phyloP scores from a whole-genome alignment of 2,888 invertebrate genomes.

The Odontocerum albicorne region DNA sequence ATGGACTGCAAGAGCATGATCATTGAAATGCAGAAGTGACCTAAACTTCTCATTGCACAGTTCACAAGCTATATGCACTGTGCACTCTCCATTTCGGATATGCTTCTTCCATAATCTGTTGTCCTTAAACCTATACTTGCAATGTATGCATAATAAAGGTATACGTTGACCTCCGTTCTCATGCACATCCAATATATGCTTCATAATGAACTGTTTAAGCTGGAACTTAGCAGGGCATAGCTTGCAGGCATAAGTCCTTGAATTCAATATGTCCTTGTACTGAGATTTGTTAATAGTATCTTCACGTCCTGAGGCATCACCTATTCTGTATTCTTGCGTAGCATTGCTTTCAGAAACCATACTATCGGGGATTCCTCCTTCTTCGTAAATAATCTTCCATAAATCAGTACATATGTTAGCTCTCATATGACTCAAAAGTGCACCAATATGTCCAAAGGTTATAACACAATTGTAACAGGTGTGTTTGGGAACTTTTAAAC shows the following conservation, averaged over 20 bases:
- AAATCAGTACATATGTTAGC: conserved; percentile 54
- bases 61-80: conserved; percentile 59
- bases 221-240: conserved; percentile 57
- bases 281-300: conserved; percentile 45
- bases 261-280: conserved; percentile 56
- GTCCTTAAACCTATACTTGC: conserved; percentile 52
- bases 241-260: conserved; percentile 55
- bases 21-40: conserved; percentile 54
- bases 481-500: conserved; percentile 60
- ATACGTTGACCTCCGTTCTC: conserved; percentile 54
- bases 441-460: conserved; percentile 58
- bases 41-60: conserved; percentile 52
- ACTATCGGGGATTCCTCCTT: conserved; percentile 54
- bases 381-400: conserved; percentile 56
- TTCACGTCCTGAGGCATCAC: conserved; percentile 37
- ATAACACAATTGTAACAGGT: conserved; percentile 65
- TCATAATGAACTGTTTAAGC: conserved; percentile 57
- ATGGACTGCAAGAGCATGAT: conserved; percentile 53
- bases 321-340: conserved; percentile 7
- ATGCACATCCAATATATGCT: conserved; percentile 54
- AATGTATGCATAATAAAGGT: conserved; percentile 51
- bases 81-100: conserved; percentile 59
- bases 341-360: conserved; percentile 49
- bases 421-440: conserved; percentile 56
- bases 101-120: conserved; percentile 53